Base-by-base conservation (phyloP, 2,888 invertebrate genomes). In the Limnephilus rhombicus region DNA sequence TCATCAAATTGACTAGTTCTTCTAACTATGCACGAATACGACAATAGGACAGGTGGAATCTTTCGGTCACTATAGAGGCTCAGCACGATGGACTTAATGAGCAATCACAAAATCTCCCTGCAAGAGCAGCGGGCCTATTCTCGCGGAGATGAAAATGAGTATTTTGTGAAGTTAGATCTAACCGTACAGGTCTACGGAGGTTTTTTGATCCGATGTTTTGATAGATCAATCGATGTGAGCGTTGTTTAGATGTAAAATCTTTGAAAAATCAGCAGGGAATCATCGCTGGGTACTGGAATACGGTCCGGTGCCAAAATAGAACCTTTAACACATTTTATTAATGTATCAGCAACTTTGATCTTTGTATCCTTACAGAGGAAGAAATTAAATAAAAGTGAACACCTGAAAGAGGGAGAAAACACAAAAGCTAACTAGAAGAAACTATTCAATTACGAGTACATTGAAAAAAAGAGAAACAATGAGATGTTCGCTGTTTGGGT, bases 21-120 rank as follows among this genome's bases (percentile, higher is more conserved):
- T 37, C 83, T n/a, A 86, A 86, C 86, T 29, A 45, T 68, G 68
- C 68, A 68, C 24, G 68, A 68, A 68, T 68, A 68, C n/a, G 24
- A 13, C 86, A n/a, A 41, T 49, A 49, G 18, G 29, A n/a, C 24
- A 49, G n/a, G 29, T 49, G 53, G 80, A 37, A 37, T n/a, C 80
- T 34, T 80, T 89, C 12, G 88, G 88, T 89, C 88, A 89, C 88
- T 80, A 89, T 89, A 89, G 88, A 89, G 68, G 37, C 37, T 37
- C 34, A 34, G 80, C 31, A 41, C 29, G 80, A 80, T 80, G 15
- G 88, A 89, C 41, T 80, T 89, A 89, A 89, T 89, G 88, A 89
- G 88, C 80, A 89, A 89, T 89, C 88, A 89, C 80, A 89, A 29
- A n/a, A 89, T 80, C 88, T 80, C 80, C 41, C 18, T 89, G 80